These are phyloP conservation scores for Puma concolor DNA, from an alignment of 2,113 vertebrate genomes.

Conservation along the genomic window DNA sequence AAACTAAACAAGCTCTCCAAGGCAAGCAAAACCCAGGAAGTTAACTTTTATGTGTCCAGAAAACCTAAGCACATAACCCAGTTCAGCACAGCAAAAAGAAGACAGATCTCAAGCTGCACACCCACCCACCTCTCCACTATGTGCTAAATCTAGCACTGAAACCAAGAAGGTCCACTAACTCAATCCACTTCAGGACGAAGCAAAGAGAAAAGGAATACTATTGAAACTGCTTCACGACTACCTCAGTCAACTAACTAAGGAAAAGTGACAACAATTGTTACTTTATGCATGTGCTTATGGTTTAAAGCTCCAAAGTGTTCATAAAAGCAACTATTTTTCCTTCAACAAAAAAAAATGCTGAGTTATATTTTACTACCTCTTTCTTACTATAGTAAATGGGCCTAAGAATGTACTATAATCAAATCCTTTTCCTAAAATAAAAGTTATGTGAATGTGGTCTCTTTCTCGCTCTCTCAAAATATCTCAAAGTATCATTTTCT, in stretches of 20 bases:
- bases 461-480: background rate
- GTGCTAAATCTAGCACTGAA: background rate
- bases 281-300: background rate
- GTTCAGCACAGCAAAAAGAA: background rate
- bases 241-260: background rate
- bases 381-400: background rate
- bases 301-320: background rate
- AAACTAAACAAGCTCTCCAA: background rate
- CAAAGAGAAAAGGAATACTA: background rate
- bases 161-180: background rate
- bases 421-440: constrained; percentile 14
- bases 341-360: background rate
- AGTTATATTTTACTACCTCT: constrained; percentile 29
- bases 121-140: background rate
- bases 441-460: background rate
- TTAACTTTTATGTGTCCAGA: background rate
- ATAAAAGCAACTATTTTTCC: background rate
- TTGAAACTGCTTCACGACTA: background rate
- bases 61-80: background rate
- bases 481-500: background rate
- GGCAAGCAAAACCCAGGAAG: background rate
- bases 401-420: constrained; percentile 7
- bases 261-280: background rate
- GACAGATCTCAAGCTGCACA: too few relatives aligned
- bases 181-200: background rate